These are phyloP conservation scores for Diuraphis noxia DNA, from an alignment of 1,140 invertebrate species.

Conservation along the genomic window DNA sequence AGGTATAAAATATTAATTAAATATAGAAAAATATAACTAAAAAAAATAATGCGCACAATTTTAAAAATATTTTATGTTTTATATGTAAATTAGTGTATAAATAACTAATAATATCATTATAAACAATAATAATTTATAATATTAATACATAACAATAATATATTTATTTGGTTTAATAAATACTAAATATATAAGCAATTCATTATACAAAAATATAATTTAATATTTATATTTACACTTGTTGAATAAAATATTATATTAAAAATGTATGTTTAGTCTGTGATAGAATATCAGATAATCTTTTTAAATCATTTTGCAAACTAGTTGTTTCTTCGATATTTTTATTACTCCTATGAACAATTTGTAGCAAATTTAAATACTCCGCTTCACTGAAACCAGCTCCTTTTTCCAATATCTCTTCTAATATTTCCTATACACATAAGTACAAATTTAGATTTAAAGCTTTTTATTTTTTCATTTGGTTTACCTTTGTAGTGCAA, in stretches of 20 bases:
- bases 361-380: constrained; percentile 81
- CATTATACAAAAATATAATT: not conserved
- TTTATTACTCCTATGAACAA: constrained; percentile 67
- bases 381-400: constrained; percentile 82
- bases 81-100: not conserved
- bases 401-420: constrained; percentile 77
- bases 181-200: not conserved
- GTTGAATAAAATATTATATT: not conserved
- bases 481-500: constrained; percentile 74
- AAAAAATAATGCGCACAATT: not conserved
- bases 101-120: not conserved
- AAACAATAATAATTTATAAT: constrained; percentile 5
- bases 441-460: not conserved
- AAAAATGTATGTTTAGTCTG: constrained; percentile 40
- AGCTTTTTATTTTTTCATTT: not conserved
- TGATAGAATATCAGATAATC: constrained; percentile 68
- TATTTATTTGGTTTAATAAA: not conserved
- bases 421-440: constrained; percentile 76
- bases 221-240: not conserved
- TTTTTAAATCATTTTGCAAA: constrained; percentile 65
- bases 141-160: constrained; percentile 14
- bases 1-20: not conserved
- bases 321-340: constrained; percentile 57
- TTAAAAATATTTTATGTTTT: not conserved
- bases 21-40: not conserved